phyloP scores from a whole-genome alignment of 1,140 invertebrate genomes.

The Meloidogyne exigua region DNA sequence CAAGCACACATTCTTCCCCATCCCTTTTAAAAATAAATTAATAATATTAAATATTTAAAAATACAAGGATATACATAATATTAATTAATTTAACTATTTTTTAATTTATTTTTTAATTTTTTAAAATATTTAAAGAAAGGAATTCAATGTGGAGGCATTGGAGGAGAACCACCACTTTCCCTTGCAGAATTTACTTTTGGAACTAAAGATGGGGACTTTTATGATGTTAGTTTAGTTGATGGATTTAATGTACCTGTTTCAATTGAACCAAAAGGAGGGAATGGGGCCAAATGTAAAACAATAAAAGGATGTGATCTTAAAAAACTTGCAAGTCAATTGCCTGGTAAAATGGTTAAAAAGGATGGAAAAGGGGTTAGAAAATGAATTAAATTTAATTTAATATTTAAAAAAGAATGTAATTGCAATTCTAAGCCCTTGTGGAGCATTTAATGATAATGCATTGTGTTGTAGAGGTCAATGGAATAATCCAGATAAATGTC shows the following conservation, averaged over 20 bases:
- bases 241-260: not conserved
- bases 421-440: not conserved
- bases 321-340: not conserved
- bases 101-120: too few species aligned
- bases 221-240: slow-evolving; percentile 1
- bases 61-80: too few species aligned
- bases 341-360: not conserved
- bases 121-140: not conserved
- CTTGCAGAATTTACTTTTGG: not conserved
- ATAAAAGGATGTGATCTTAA: too few species aligned
- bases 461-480: not conserved
- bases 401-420: not conserved
- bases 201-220: not conserved
- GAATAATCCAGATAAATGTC: not conserved
- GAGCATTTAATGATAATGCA: not conserved
- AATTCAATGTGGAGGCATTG: not conserved
- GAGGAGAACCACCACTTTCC: not conserved
- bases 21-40: too few species aligned
- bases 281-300: too few species aligned
- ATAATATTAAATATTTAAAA: too few species aligned
- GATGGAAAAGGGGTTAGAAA: not conserved
- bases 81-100: too few species aligned
- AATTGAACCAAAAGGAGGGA: too few species aligned
- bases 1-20: too few species aligned
- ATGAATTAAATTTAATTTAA: not conserved